A percentile compares a stretch with the other conserved stretches of the same genome.
Evolutionary conservation across 2,888 invertebrate genomes (phyloP).

Genomic region (Diarsia dahlii): DNA sequence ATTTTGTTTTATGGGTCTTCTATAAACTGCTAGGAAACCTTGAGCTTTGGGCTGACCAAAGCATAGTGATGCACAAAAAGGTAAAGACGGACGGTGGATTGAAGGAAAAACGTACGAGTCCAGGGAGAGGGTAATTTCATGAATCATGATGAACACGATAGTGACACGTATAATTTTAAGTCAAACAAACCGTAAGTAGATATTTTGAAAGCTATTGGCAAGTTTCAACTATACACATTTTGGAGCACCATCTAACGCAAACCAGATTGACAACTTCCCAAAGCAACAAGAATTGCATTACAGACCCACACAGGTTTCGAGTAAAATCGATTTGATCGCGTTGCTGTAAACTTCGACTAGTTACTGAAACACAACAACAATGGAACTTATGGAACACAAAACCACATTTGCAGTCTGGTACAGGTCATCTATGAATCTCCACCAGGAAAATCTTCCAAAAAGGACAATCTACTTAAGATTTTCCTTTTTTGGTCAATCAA

Average conservation of each 20-base stretch:
- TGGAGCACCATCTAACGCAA: not conserved
- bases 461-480: no score
- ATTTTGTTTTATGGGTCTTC: not conserved
- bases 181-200: not conserved
- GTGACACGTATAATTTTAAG: not conserved
- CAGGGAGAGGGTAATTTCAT: not conserved
- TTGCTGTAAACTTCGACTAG: not conserved
- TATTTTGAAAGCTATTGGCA: not conserved
- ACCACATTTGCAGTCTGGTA: no score
- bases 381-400: no score
- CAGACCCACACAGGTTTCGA: not conserved
- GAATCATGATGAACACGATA: not conserved
- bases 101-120: not conserved
- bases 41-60: not conserved
- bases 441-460: no score
- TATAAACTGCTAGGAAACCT: not conserved
- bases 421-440: no score
- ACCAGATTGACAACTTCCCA: conserved; percentile 7
- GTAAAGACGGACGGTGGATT: not conserved
- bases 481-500: no score
- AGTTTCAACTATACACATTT: not conserved
- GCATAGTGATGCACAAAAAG: not conserved
- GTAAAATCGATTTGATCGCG: not conserved
- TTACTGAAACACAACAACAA: not conserved
- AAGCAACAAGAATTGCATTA: not conserved